A percentile compares a stretch with the other conserved stretches of the same genome.
phyloP scores from a whole-genome alignment of 2,888 invertebrate genomes.

The Tanaodytes sp. region DNA sequence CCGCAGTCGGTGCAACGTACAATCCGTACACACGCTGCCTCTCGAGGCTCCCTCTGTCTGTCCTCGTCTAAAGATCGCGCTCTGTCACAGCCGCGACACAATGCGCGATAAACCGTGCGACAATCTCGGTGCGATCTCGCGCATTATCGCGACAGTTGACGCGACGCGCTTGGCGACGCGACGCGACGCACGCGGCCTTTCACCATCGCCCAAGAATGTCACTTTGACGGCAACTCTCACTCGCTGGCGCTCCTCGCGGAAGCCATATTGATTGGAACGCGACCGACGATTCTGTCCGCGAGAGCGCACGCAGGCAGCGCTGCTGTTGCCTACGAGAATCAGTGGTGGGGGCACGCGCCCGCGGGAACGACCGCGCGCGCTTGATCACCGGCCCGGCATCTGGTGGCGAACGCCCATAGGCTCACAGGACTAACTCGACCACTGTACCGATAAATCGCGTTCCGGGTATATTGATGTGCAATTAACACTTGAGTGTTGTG shows the following conservation, averaged over 20 bases:
- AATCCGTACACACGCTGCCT: constrained; percentile 30
- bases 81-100: constrained; percentile 36
- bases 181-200: constrained; percentile 23
- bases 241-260: constrained; percentile 66
- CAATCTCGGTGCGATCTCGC: constrained; percentile 11
- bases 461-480: too few relatives aligned
- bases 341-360: constrained; percentile 15
- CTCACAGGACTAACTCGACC: background rate
- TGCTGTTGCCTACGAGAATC: constrained; percentile 10
- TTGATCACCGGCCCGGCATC: constrained; percentile 17
- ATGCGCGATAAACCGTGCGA: constrained; percentile 29
- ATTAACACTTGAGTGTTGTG: too few relatives aligned
- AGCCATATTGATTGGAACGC: constrained; percentile 73
- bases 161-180: constrained; percentile 18
- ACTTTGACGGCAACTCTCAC: constrained; percentile 62
- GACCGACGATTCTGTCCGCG: constrained; percentile 15
- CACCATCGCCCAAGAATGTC: constrained; percentile 33
- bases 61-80: constrained; percentile 29
- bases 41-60: constrained; percentile 26
- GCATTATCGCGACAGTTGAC: constrained; percentile 22
- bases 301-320: constrained; percentile 28
- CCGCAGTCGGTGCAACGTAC: constrained; percentile 21
- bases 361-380: constrained; percentile 5
- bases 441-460: constrained; percentile 12
- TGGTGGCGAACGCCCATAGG: constrained; percentile 11